Percentiles rank a stretch among this genome's conserved stretches.
phyloP scores from a whole-genome alignment of 2,888 invertebrate genomes.

The Arctia plantaginis region DNA sequence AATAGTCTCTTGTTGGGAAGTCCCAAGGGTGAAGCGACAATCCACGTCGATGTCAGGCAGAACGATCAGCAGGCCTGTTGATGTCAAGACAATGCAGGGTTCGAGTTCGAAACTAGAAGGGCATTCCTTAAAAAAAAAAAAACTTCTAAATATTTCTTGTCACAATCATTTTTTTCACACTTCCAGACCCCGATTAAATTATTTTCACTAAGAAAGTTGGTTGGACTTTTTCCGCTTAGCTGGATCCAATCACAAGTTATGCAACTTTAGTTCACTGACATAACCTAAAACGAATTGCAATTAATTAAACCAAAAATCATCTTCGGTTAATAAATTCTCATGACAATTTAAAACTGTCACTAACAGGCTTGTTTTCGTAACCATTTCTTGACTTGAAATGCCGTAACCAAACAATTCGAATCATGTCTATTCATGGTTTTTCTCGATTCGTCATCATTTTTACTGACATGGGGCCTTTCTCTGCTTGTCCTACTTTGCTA shows the following conservation, averaged over 20 bases:
- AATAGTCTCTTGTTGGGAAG: too few relatives aligned
- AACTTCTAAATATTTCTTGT: too few relatives aligned
- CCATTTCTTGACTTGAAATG: neutral
- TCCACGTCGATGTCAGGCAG: too few relatives aligned
- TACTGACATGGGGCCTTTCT: conserved; percentile 3
- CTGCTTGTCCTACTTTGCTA: neutral
- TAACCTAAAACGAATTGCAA: neutral
- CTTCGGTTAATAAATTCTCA: conserved; percentile 8
- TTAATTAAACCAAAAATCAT: conserved; percentile 16
- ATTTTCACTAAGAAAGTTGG: neutral
- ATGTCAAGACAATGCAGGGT: too few relatives aligned
- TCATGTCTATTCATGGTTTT: neutral
- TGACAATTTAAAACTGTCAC: conserved; percentile 6
- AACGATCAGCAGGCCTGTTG: too few relatives aligned
- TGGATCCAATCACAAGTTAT: neutral
- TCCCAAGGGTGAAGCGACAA: too few relatives aligned
- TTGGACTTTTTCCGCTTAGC: neutral
- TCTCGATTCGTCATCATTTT: conserved; percentile 7
- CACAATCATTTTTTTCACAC: too few relatives aligned
- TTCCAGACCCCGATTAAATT: neutral
- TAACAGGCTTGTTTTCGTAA: neutral
- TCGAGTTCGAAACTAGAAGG: too few relatives aligned
- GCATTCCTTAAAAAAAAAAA: too few relatives aligned
- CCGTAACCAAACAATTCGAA: neutral
- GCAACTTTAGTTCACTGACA: neutral